phyloP scores from a whole-genome alignment of 1,140 invertebrate genomes.

The Hylaeus volcanicus region DNA sequence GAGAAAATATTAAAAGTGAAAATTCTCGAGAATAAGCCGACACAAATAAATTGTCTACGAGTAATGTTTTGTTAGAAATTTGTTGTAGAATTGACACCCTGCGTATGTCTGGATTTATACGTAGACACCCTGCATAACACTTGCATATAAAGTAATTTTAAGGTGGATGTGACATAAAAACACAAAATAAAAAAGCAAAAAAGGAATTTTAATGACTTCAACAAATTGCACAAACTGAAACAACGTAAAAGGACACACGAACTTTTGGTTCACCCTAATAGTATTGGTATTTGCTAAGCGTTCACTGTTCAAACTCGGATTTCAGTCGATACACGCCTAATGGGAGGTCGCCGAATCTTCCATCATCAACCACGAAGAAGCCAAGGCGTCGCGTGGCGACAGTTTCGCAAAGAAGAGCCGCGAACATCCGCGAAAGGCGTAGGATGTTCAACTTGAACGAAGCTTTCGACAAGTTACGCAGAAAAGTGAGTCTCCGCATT shows the following conservation, averaged over 20 bases:
- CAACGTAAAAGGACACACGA: too few relatives aligned
- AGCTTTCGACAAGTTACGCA: slow-evolving; percentile 95
- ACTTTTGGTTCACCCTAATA: too few relatives aligned
- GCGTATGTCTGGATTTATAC: too few relatives aligned
- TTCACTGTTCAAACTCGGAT: slow-evolving; percentile 11
- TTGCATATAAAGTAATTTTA: too few relatives aligned
- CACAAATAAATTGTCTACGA: too few relatives aligned
- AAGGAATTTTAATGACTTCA: not conserved
- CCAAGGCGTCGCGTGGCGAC: slow-evolving; percentile 93
- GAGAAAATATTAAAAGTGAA: too few relatives aligned
- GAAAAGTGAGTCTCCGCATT: slow-evolving; percentile 83
- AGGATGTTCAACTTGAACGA: slow-evolving; percentile 99
- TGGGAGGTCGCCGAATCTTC: slow-evolving; percentile 74
- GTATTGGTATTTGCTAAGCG: not conserved
- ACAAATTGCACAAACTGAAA: too few relatives aligned
- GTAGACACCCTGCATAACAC: too few relatives aligned
- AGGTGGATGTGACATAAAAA: not conserved
- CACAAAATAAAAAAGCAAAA: not conserved
- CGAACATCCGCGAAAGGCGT: slow-evolving; percentile 96
- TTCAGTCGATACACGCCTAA: slow-evolving; percentile 76
- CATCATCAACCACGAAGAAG: slow-evolving; percentile 84
- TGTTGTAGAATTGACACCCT: too few relatives aligned
- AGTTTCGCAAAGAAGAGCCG: slow-evolving; percentile 93
- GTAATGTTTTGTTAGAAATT: too few relatives aligned
- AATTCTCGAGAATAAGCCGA: too few relatives aligned